These are phyloP conservation scores for Sebastolobus alascanus DNA, from an alignment of 2,797 vertebrate genomes.

Conservation along the genomic window DNA sequence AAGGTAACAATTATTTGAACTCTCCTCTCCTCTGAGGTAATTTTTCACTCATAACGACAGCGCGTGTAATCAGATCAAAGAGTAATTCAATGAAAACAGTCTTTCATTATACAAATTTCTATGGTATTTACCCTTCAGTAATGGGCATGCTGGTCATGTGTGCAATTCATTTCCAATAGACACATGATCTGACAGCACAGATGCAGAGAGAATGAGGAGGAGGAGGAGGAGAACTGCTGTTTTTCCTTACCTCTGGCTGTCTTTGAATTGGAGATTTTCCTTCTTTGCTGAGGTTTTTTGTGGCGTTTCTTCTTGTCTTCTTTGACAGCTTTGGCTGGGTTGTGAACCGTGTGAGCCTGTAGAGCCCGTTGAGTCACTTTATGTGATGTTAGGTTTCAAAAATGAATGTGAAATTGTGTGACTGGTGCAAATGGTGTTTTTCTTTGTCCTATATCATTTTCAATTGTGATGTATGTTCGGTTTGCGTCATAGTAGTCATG, in stretches of 20 bases:
- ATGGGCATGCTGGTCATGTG: constrained; percentile 29
- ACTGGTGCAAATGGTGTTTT: neutral
- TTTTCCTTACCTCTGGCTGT: neutral
- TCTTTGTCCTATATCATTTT: constrained; percentile 6
- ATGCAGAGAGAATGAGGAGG: constrained; percentile 4
- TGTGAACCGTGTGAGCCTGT: neutral
- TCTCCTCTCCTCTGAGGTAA: constrained; percentile 1
- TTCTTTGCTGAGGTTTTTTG: constrained; percentile 9
- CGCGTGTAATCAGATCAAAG: constrained; percentile 41
- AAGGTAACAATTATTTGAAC: constrained; percentile 12
- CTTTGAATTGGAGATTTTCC: neutral
- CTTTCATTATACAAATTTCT: constrained; percentile 18
- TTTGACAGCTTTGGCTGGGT: neutral
- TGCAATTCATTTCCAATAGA: constrained; percentile 15
- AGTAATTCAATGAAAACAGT: constrained; percentile 52
- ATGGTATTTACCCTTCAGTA: constrained; percentile 28
- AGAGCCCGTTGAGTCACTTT: neutral
- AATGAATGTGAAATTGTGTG: neutral
- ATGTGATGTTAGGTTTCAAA: neutral
- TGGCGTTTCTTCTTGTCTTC: neutral
- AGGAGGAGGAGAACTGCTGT: neutral
- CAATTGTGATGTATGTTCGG: neutral
- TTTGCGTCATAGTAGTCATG: neutral
- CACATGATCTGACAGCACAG: constrained; percentile 21
- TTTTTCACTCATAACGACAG: constrained; percentile 17